phyloP scores from a whole-genome alignment of 1,140 invertebrate species.

The Rhyzopertha dominica region DNA sequence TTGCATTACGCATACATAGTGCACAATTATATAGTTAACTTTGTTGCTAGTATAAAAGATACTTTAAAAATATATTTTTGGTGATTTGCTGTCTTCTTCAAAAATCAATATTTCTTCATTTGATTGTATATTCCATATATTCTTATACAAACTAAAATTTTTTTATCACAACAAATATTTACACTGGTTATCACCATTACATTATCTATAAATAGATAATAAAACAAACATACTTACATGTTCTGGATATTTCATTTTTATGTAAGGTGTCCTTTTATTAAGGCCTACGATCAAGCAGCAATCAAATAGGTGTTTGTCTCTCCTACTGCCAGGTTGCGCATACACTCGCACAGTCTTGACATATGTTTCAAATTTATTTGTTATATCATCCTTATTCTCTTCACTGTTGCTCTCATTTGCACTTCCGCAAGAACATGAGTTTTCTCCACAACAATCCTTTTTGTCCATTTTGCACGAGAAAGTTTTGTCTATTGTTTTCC shows the following conservation, averaged over 20 bases:
- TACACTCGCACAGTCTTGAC: conserved; percentile 34
- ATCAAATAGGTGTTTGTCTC: conserved; percentile 52
- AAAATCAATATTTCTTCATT: no score
- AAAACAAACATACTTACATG: conserved; percentile 49
- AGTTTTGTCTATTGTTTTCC: conserved; percentile 12
- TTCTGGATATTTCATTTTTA: conserved; percentile 61
- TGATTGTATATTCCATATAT: no score
- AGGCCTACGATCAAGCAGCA: conserved; percentile 60
- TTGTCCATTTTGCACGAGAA: no score
- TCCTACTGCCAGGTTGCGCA: conserved; percentile 23
- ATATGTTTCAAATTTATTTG: conserved; percentile 43
- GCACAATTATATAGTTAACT: no score
- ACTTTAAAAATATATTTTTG: no score
- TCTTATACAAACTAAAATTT: no score
- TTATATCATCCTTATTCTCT: conserved; percentile 40
- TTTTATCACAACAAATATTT: no score
- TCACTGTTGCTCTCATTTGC: conserved; percentile 14
- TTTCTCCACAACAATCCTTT: no score
- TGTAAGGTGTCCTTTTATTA: conserved; percentile 57
- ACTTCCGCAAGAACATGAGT: neutral
- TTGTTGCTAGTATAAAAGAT: no score
- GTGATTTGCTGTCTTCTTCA: no score
- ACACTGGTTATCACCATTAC: neutral
- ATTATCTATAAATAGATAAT: conserved; percentile 6
- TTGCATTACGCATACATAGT: no score